Conservation (phyloP, 2,888 invertebrate species). For the Trissoscelio sp. region DNA sequence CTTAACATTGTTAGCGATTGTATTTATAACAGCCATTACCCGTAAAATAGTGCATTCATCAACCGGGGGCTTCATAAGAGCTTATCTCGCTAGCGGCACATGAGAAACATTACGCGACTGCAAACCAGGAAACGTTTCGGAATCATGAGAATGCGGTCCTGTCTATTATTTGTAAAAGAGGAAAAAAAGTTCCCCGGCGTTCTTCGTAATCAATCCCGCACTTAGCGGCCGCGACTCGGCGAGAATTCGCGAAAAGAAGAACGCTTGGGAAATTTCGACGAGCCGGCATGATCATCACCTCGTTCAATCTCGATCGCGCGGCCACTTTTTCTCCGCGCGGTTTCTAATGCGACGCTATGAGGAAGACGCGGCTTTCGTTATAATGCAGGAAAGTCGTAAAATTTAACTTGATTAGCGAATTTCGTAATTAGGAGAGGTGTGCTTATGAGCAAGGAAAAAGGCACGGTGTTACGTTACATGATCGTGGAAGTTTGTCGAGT, state of each 20-base stretch:
- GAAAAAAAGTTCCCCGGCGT: conserved; percentile 36
- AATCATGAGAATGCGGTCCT: conserved; percentile 68
- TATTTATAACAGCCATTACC: conserved; percentile 57
- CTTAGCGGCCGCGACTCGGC: conserved; percentile 17
- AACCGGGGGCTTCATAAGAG: conserved; percentile 47
- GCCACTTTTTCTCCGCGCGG: conserved; percentile 28
- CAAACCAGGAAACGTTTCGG: conserved; percentile 60
- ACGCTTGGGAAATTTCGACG: conserved; percentile 55
- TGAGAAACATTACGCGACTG: conserved; percentile 55
- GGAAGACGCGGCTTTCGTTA: conserved; percentile 34
- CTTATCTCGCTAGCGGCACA: conserved; percentile 42
- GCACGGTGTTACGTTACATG: conserved; percentile 16
- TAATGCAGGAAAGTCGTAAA: conserved; percentile 4
- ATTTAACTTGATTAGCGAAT: conserved; percentile 39
- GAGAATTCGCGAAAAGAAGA: conserved; percentile 54
- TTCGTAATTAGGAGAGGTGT: conserved; percentile 30
- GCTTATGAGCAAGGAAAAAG: conserved; percentile 16
- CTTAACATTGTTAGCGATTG: conserved; percentile 48
- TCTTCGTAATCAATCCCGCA: conserved; percentile 56
- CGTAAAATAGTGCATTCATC: conserved; percentile 62
- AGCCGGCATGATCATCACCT: conserved; percentile 19
- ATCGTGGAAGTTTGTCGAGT: conserved; percentile 4
- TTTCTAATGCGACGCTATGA: conserved; percentile 24
- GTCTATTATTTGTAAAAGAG: conserved; percentile 52
- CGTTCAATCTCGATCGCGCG: conserved; percentile 37